phyloP scores from a whole-genome alignment of 2,797 vertebrate genomes.

The Manis pentadactyla region DNA sequence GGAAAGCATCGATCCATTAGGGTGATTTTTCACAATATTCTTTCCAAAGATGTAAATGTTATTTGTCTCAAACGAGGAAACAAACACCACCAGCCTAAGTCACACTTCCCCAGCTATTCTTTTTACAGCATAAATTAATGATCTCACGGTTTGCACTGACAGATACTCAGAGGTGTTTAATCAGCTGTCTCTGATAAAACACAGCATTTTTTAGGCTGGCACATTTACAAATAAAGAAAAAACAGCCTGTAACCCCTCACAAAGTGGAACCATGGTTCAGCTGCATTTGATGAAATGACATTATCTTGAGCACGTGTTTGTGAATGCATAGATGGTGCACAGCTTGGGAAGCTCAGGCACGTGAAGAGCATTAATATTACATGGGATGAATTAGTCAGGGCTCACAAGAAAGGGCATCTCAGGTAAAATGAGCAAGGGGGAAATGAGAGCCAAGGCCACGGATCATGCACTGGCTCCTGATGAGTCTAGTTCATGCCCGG shows the following conservation, averaged over 20 bases:
- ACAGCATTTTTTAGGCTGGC: conserved; percentile 50
- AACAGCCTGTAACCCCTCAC: conserved; percentile 52
- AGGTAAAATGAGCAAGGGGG: neutral
- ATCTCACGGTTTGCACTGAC: conserved; percentile 57
- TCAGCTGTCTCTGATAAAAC: conserved; percentile 70
- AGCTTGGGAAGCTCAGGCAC: conserved; percentile 49
- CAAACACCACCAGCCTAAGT: neutral
- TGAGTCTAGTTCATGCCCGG: neutral
- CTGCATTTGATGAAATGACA: conserved; percentile 62
- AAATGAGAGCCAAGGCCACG: neutral
- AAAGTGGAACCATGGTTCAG: conserved; percentile 50
- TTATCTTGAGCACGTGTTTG: conserved; percentile 53
- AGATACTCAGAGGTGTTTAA: conserved; percentile 76
- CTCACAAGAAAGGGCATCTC: conserved; percentile 16
- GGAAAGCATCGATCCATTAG: conserved; percentile 30
- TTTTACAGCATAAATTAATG: conserved; percentile 70
- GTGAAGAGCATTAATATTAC: conserved; percentile 58
- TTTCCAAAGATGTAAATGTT: conserved; percentile 62
- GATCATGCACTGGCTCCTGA: conserved; percentile 34
- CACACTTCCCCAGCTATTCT: conserved; percentile 64
- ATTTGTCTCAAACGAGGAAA: conserved; percentile 47
- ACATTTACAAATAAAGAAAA: conserved; percentile 68
- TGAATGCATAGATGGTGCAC: conserved; percentile 35
- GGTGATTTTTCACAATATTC: conserved; percentile 59
- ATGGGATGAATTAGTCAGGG: neutral